Evolutionary conservation across 2,113 vertebrate genomes (phyloP).

Genomic region (Circaetus gallicus): DNA sequence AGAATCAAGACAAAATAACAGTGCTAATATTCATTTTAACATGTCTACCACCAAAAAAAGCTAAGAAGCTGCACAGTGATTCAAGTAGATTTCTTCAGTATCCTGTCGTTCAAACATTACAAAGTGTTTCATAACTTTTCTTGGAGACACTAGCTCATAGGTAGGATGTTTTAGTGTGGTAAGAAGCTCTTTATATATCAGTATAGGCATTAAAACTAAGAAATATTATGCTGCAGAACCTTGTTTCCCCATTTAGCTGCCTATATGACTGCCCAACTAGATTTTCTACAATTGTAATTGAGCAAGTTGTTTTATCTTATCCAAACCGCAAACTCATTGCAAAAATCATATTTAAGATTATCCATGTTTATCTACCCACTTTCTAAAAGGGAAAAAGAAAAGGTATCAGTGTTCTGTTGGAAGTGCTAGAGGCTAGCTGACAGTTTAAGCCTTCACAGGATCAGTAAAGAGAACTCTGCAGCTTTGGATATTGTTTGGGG

Average conservation of each 20-base stretch:
- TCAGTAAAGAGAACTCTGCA: not conserved
- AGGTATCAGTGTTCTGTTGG: not conserved
- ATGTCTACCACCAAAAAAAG: not conserved
- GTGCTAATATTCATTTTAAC: not conserved
- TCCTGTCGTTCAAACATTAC: not conserved
- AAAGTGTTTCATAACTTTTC: not conserved
- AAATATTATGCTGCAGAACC: not conserved
- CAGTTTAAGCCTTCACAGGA: not conserved
- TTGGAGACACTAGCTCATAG: not conserved
- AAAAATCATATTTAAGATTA: not conserved
- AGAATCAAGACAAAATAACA: not conserved
- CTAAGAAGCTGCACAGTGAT: not conserved
- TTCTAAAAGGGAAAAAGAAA: not conserved
- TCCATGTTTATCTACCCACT: not conserved
- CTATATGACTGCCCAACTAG: not conserved
- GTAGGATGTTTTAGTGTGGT: not conserved
- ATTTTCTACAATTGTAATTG: not conserved
- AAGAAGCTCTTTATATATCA: not conserved
- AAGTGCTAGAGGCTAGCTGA: not conserved
- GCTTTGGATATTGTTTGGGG: not conserved
- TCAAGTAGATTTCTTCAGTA: not conserved
- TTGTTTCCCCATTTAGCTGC: not conserved
- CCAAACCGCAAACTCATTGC: not conserved
- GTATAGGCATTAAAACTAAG: not conserved
- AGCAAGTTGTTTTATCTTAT: not conserved